Conservation (phyloP, 2,888 invertebrate species). For the Tiphia femorata region DNA sequence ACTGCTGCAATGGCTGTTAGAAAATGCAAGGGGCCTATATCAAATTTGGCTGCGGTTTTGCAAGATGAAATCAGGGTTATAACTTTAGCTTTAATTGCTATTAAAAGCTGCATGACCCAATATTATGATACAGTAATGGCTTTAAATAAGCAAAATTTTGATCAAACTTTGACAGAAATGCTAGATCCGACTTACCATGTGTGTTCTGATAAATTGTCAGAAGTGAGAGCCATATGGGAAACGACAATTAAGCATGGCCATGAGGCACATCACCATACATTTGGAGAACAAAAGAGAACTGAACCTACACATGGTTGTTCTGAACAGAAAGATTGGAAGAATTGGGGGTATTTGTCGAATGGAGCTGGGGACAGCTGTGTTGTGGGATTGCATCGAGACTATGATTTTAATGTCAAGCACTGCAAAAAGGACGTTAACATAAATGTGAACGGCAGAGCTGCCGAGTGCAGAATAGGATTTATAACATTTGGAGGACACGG, state of each 20-base stretch:
- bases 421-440: neutral
- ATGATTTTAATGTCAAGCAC: neutral
- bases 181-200: too few species aligned
- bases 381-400: neutral
- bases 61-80: too few species aligned
- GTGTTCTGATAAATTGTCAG: too few species aligned
- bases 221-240: neutral
- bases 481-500: neutral
- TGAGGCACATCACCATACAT: neutral
- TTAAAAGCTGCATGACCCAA: too few species aligned
- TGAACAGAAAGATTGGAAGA: neutral
- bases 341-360: neutral
- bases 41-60: too few species aligned
- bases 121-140: too few species aligned
- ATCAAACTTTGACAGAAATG: too few species aligned
- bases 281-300: neutral
- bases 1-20: too few species aligned
- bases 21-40: too few species aligned
- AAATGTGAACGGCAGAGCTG: neutral
- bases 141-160: too few species aligned
- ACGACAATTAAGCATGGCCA: neutral
- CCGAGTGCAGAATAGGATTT: neutral
- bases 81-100: too few species aligned
- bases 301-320: neutral
- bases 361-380: neutral